Evolutionary conservation across 2,797 vertebrate genomes (phyloP).

Genomic region (Salmo trutta): DNA sequence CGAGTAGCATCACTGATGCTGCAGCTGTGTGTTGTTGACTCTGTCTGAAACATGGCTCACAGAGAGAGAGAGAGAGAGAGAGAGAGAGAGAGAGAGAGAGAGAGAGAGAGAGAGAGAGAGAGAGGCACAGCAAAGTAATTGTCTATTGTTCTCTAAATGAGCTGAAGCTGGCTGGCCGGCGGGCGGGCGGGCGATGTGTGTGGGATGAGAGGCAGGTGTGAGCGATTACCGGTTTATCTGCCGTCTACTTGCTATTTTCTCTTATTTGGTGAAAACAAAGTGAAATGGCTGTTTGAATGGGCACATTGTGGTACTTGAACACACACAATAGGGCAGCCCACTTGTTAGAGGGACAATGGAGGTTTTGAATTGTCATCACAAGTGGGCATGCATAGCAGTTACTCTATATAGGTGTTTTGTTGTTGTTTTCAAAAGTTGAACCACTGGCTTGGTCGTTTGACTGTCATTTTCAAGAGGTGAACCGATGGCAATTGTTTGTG

Average conservation of each 20-base stretch:
- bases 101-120: too few relatives aligned
- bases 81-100: too few relatives aligned
- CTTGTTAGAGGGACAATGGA: not conserved
- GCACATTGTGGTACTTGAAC: slow-evolving; percentile 45
- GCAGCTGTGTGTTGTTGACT: too few relatives aligned
- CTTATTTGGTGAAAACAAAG: slow-evolving; percentile 52
- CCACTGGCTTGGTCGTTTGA: too few relatives aligned
- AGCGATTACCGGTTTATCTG: slow-evolving; percentile 47
- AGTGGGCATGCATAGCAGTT: not conserved
- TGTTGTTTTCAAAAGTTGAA: too few relatives aligned
- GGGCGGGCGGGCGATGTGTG: slow-evolving; percentile 36
- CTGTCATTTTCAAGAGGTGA: slow-evolving; percentile 31
- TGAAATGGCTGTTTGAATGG: slow-evolving; percentile 27
- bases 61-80: too few relatives aligned
- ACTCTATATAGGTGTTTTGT: not conserved
- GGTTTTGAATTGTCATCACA: not conserved
- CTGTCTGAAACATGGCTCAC: too few relatives aligned
- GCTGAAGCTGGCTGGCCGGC: slow-evolving; percentile 23
- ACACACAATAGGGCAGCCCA: slow-evolving; percentile 43
- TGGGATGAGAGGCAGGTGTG: slow-evolving; percentile 67
- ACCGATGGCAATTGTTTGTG: slow-evolving; percentile 28
- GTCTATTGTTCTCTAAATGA: slow-evolving; percentile 64
- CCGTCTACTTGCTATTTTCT: slow-evolving; percentile 10
- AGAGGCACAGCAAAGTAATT: slow-evolving; percentile 43
- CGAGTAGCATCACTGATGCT: too few relatives aligned